Evolutionary conservation across 2,113 vertebrate species (phyloP), one percentile per base, ranked within the genome.

Genomic region (Plotosus lineatus): DNA sequence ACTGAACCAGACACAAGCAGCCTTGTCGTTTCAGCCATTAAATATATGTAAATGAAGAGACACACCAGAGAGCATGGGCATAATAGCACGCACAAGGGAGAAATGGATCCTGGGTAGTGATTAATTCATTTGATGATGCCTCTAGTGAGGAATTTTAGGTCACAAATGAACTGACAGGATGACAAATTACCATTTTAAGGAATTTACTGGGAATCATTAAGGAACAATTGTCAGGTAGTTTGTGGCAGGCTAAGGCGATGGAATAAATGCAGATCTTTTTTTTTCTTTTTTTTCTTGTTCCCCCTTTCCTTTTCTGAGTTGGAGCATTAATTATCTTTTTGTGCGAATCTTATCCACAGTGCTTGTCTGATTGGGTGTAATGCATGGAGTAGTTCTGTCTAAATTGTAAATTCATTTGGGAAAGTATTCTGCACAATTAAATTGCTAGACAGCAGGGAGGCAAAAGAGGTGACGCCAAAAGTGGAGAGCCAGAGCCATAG

Each of bases 111-210:
- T 95, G 97, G 96, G 95, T 97, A 97, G 97, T 98, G 97, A 98
- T 99, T 99, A 98, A 99, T 99, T 98, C 97, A 98, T 99, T 98
- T 99, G 98, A 98, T 99, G 97, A 99, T 97, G 96, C 97, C 97
- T 97, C 97, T 97, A 97, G 98, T 98, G 97, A 98, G 96, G 97
- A 98, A 98, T 98, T 98, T 99, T 98, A 96, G 98, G 97, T 98
- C 97, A 98, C 97, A 98, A 98, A 99, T 98, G 96, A 98, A 98
- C 96, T 98, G 98, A 98, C 98, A 98, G 96, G 95, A 98, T 98
- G 97, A 99, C 96, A 98, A 99, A 98, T 99, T 94, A 98, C 96
- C 97, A 98, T 98, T 99, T 99, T 98, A 98, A 97, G 96, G 95
- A 98, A 98, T 98, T 99, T 98, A 98, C 97, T 97, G 94, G 95